These are phyloP conservation scores for Drosophila pallidifrons DNA, from an alignment of 1,140 invertebrate species.

Conservation along the genomic window DNA sequence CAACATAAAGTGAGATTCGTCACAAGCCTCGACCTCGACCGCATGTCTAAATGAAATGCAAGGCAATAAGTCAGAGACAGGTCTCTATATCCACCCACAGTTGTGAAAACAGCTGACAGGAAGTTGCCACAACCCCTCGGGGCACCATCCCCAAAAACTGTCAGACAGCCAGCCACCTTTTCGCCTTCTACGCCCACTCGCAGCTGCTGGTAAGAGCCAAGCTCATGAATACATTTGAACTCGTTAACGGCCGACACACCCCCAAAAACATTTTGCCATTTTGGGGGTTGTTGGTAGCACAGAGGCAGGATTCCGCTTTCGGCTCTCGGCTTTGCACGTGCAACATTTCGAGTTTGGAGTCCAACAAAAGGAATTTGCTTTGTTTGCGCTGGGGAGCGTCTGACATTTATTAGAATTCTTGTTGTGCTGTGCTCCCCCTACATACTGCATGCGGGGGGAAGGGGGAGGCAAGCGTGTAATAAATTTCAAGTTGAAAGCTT, in stretches of 20 bases:
- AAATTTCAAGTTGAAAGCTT: constrained; percentile 71
- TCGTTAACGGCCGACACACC: constrained; percentile 78
- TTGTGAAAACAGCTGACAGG: constrained; percentile 66
- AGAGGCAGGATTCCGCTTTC: constrained; percentile 5
- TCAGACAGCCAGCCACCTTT: not conserved
- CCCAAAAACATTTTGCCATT: constrained; percentile 10
- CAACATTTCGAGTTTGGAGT: constrained; percentile 74
- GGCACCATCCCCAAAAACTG: constrained; percentile 39
- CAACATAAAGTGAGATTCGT: constrained; percentile 70
- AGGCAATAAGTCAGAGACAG: constrained; percentile 68
- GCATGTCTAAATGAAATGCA: constrained; percentile 55
- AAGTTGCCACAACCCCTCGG: constrained; percentile 53
- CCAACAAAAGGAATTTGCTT: constrained; percentile 81
- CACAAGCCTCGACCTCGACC: constrained; percentile 40
- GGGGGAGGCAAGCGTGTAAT: constrained; percentile 27
- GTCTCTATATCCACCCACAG: constrained; percentile 1
- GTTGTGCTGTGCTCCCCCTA: constrained; percentile 23
- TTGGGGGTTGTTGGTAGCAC: constrained; percentile 20
- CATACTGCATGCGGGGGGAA: not conserved
- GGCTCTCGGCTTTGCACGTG: constrained; percentile 70
- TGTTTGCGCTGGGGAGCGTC: constrained; percentile 55
- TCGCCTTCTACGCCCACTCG: constrained; percentile 12
- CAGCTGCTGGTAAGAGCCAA: constrained; percentile 72
- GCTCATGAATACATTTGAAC: constrained; percentile 84
- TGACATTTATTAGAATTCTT: constrained; percentile 83